These are phyloP conservation scores for Nephotettix cincticeps DNA, from an alignment of 1,140 invertebrate species.

Conservation along the genomic window DNA sequence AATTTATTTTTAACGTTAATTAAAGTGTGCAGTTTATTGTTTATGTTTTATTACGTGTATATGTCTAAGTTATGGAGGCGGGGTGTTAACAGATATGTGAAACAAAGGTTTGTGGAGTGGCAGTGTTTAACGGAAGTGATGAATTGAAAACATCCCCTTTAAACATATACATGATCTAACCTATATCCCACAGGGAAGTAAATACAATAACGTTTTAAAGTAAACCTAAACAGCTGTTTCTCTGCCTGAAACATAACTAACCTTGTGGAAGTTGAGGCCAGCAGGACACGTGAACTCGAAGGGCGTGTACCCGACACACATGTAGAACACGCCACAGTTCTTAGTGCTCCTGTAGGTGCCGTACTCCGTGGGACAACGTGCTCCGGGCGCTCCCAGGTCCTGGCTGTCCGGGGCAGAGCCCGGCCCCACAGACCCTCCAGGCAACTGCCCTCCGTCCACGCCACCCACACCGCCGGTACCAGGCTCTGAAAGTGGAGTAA, in stretches of 20 bases:
- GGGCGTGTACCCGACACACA: constrained; percentile 58
- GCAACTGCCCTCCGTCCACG: neutral
- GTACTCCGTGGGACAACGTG: constrained; percentile 41
- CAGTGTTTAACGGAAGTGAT: too few relatives aligned
- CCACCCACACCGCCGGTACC: neutral
- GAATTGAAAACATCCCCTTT: too few relatives aligned
- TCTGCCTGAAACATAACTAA: constrained; percentile 49
- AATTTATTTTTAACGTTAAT: too few relatives aligned
- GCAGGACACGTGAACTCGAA: constrained; percentile 60
- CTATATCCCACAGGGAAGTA: too few relatives aligned
- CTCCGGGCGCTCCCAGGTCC: constrained; percentile 15
- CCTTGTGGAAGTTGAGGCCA: constrained; percentile 62
- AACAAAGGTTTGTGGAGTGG: too few relatives aligned
- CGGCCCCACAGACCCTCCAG: neutral
- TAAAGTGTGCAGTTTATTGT: too few relatives aligned
- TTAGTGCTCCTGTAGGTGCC: constrained; percentile 59
- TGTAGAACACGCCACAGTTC: constrained; percentile 65
- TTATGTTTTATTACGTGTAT: too few relatives aligned
- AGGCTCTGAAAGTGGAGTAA: neutral
- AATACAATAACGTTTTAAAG: too few relatives aligned
- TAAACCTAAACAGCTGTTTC: too few relatives aligned
- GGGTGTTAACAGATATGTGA: too few relatives aligned
- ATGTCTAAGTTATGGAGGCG: too few relatives aligned
- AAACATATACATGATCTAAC: too few relatives aligned
- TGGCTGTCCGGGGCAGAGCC: neutral